Conservation (phyloP, 1,140 invertebrate genomes). For the Paraescarpia echinospica region DNA sequence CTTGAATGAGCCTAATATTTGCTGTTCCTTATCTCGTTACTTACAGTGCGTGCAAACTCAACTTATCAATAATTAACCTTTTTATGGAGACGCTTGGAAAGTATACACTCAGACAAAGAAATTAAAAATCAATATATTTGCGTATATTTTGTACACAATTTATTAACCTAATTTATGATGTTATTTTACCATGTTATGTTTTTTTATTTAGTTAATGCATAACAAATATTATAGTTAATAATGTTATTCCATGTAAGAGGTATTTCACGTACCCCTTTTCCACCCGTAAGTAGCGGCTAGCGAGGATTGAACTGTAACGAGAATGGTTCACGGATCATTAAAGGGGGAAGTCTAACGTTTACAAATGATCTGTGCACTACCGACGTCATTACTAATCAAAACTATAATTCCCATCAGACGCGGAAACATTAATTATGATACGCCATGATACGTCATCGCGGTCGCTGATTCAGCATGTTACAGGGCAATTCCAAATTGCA, state of each 20-base stretch:
- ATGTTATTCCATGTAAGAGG: background rate
- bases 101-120: background rate
- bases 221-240: background rate
- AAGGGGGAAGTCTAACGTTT: background rate
- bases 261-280: slow-evolving; percentile 5
- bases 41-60: background rate
- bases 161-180: background rate
- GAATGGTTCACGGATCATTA: background rate
- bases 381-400: background rate
- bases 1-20: background rate
- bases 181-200: background rate
- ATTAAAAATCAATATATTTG: background rate
- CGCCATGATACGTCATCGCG: background rate
- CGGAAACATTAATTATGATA: background rate
- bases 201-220: background rate
- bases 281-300: background rate
- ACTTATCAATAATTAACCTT: too few relatives aligned
- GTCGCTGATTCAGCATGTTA: background rate
- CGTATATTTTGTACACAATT: background rate
- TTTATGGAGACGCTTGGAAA: background rate
- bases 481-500: background rate
- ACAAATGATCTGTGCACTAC: background rate
- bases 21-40: background rate
- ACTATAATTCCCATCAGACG: background rate
- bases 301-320: background rate